phyloP scores from a whole-genome alignment of 2,113 vertebrate species.

The Toxostoma redivivum region DNA sequence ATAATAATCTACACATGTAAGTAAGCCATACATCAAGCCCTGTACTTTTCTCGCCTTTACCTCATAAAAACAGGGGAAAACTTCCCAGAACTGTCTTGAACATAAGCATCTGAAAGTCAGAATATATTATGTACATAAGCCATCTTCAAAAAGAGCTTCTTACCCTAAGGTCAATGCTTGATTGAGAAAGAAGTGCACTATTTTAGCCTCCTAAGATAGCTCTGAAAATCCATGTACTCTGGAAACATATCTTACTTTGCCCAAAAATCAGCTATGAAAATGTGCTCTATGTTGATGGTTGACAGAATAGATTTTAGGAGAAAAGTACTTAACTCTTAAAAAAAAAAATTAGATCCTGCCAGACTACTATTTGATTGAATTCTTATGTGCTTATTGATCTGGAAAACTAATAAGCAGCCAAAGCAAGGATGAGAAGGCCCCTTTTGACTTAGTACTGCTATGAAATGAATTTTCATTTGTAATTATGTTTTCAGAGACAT shows the following conservation, averaged over 20 bases:
- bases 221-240: neutral
- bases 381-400: slow-evolving; percentile 1
- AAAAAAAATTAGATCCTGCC: neutral
- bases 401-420: neutral
- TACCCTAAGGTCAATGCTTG: neutral
- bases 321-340: neutral
- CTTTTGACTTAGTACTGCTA: neutral
- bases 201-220: neutral
- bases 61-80: neutral
- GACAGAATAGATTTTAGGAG: neutral
- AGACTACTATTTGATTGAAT: slow-evolving; percentile 4
- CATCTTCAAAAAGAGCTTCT: neutral
- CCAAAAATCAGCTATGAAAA: neutral
- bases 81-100: neutral
- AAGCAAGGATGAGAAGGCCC: neutral
- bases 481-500: neutral
- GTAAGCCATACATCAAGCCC: neutral
- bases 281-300: neutral
- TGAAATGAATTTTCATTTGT: neutral
- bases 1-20: neutral
- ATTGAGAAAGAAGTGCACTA: neutral
- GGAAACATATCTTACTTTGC: neutral
- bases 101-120: neutral
- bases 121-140: neutral
- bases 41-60: neutral